Base-by-base conservation (phyloP, 92 coral and sea anemone species). In the Palythoa caribaeorum region DNA sequence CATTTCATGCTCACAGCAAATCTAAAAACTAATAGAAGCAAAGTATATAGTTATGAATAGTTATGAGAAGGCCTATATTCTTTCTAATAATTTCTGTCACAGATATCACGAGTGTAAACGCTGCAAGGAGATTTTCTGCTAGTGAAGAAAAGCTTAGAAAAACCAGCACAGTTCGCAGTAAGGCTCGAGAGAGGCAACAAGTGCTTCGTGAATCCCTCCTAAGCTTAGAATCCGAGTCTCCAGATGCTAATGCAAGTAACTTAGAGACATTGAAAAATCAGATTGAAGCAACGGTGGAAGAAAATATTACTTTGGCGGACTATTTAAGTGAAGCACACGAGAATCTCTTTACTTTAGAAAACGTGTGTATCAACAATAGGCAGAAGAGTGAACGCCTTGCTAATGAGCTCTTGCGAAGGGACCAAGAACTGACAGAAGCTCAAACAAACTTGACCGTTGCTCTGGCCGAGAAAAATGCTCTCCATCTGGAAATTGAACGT, bases 211-310 rank as follows among this genome's bases (percentile, higher is more conserved):
- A 87, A 16, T 84, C 85, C 36, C 87, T 95, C 37, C 84, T 88
- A 53, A 52, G 52, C 50, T 85, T 95, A 81, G 94, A 89, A 37
- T 91, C 94, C 60, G 93, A 86, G 50, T 84, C 89, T 19, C 86
- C 54, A 40, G 88, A 65, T 19, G 53, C 76, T 77, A 77, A 92
- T 7, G 96, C 88, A 13, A 83, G 59, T 3, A 94, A 94, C 48
- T 89, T 89, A 20, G 94, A 91, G 55, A 90, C 94, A 35, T 74
- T 95, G 16, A 88, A 75, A 1, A 93, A 94, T 40, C 87, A 89
- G 60, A 90, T 97, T 83, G 89, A 91, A 40, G 90, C 83, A 36
- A 71, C 91, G 48, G 57, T 95, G 54, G 92, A 92, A 11, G 96
- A 93, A 76, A 91, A 93, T 17, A 77, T 91, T 7, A 53, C 60